Conservation (phyloP, 2,888 invertebrate genomes). For the Branchellion lobata region DNA sequence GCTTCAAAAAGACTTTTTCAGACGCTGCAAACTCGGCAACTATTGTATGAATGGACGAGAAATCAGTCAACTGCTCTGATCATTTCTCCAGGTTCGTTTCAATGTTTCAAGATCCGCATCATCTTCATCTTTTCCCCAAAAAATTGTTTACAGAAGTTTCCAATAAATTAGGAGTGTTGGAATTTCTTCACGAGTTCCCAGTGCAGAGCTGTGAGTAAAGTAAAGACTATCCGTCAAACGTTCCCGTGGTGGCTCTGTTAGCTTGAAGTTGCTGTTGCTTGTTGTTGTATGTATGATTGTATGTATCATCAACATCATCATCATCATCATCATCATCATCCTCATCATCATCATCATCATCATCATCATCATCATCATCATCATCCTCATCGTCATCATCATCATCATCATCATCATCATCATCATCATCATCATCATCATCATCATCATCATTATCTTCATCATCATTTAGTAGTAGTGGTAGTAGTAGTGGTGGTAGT, state of each 20-base stretch:
- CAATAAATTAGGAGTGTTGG: too few species aligned
- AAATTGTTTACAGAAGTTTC: too few species aligned
- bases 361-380: conserved; percentile 39
- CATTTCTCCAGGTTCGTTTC: too few species aligned
- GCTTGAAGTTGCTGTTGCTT: neutral
- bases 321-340: conserved; percentile 36
- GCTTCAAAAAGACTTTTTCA: too few species aligned
- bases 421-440: neutral
- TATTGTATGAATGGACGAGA: too few species aligned
- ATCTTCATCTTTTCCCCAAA: conserved; percentile 30
- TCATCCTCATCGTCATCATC: conserved; percentile 16
- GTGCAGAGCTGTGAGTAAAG: too few species aligned
- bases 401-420: conserved; percentile 27
- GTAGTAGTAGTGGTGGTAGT: neutral
- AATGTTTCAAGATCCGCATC: conserved; percentile 22
- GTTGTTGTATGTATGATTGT: conserved; percentile 5
- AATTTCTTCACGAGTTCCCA: too few species aligned
- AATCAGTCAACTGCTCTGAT: too few species aligned
- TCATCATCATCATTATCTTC: conserved; percentile 16
- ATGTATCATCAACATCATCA: conserved; percentile 33
- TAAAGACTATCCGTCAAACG: too few species aligned
- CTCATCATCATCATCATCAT: conserved; percentile 39
- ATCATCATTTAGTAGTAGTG: neutral
- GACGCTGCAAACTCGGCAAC: too few species aligned
- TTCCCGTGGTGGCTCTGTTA: neutral